Conservation (phyloP, 2,797 vertebrate genomes). For the Limnodromus scolopaceus region DNA sequence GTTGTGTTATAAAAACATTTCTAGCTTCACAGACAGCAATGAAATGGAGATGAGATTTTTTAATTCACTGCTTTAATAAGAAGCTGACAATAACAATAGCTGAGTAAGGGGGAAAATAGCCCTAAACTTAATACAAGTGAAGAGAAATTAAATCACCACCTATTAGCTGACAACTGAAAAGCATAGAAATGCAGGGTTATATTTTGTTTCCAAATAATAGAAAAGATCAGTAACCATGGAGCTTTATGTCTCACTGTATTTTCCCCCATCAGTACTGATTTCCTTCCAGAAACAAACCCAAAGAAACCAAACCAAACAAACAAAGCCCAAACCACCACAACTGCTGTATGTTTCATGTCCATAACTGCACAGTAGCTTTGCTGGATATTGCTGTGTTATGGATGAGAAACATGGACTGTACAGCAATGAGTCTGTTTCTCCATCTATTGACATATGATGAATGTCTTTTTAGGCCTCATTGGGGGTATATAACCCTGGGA, state of each 20-base stretch:
- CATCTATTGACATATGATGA: background rate
- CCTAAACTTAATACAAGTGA: background rate
- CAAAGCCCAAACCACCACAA: background rate
- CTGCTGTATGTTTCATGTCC: background rate
- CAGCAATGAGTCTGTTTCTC: background rate
- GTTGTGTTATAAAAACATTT: background rate
- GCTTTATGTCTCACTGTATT: background rate
- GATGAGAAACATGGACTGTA: background rate
- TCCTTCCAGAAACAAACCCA: background rate
- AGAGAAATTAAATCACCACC: background rate
- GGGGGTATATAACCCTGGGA: background rate
- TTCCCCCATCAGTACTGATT: background rate
- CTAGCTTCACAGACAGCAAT: background rate
- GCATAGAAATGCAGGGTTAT: background rate
- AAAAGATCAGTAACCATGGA: background rate
- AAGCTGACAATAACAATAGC: background rate
- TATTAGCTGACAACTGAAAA: background rate
- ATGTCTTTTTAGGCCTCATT: background rate
- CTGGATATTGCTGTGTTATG: background rate
- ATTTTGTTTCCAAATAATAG: background rate
- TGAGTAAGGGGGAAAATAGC: background rate
- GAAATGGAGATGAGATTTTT: background rate
- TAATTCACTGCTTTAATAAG: background rate
- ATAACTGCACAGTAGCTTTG: background rate
- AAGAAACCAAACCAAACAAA: background rate